These are phyloP conservation scores for Gobiocypris rarus DNA, from an alignment of 2,113 vertebrate species.

Conservation along the genomic window DNA sequence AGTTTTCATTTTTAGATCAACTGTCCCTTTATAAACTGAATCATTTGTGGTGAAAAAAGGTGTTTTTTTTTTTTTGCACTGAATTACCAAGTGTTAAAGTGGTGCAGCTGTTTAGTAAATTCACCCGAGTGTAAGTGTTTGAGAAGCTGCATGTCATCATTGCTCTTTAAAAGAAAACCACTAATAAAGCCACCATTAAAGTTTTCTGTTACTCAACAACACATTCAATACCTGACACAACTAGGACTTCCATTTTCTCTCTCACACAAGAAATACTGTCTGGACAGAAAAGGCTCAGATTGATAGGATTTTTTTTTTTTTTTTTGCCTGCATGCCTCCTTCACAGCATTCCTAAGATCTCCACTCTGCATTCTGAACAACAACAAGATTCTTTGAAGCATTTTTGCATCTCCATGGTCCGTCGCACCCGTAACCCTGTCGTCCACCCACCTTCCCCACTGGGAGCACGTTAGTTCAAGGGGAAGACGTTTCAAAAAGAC, in stretches of 20 bases:
- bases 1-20: background rate
- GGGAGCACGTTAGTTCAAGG: background rate
- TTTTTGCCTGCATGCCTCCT: background rate
- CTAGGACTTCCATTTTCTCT: background rate
- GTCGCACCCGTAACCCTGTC: background rate
- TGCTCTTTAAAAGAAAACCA: background rate
- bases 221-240: conserved; percentile 10
- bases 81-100: background rate
- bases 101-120: background rate
- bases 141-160: no score
- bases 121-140: background rate
- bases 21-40: background rate
- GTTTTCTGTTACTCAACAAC: conserved; percentile 45
- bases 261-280: background rate
- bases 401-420: background rate
- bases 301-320: no score
- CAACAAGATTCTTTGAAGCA: background rate
- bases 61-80: no score
- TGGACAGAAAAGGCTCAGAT: background rate
- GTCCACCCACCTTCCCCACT: background rate
- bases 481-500: background rate
- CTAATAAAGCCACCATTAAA: conserved; percentile 26
- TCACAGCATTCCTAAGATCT: background rate
- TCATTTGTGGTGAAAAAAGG: no score
- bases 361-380: conserved; percentile 9